phyloP scores from a whole-genome alignment of 2,888 invertebrate species.

The Drosophila demipolita region DNA sequence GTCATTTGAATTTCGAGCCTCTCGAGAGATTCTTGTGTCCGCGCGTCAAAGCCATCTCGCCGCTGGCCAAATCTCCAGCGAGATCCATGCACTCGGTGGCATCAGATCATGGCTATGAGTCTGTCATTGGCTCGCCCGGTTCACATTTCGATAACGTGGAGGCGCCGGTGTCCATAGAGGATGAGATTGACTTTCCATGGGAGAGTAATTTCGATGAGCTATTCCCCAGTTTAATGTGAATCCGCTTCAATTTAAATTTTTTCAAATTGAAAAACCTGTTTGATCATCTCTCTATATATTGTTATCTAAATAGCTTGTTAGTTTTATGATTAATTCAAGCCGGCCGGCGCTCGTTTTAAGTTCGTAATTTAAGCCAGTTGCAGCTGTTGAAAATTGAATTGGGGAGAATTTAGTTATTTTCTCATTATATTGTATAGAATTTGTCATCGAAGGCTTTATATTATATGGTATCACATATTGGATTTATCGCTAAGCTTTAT shows the following conservation, averaged over 20 bases:
- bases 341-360: constrained; percentile 54
- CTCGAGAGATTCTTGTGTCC: constrained; percentile 80
- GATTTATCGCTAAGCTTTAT: constrained; percentile 38
- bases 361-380: constrained; percentile 27
- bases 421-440: constrained; percentile 49
- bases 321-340: constrained; percentile 49
- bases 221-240: constrained; percentile 90
- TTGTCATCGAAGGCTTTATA: constrained; percentile 61
- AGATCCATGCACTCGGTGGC: constrained; percentile 79
- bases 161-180: constrained; percentile 36
- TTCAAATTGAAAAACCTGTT: constrained; percentile 60
- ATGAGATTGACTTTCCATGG: constrained; percentile 88
- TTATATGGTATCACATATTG: constrained; percentile 21
- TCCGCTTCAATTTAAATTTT: constrained; percentile 27
- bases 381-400: constrained; percentile 38
- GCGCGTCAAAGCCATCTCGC: constrained; percentile 77
- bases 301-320: constrained; percentile 31
- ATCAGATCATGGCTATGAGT: constrained; percentile 89
- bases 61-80: constrained; percentile 79
- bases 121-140: constrained; percentile 87
- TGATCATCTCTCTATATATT: constrained; percentile 46
- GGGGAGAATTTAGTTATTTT: constrained; percentile 4
- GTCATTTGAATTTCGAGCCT: constrained; percentile 77
- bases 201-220: constrained; percentile 91
- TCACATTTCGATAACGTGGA: constrained; percentile 58